Conservation (phyloP, 2,113 vertebrate genomes). For the Cardinalis cardinalis region DNA sequence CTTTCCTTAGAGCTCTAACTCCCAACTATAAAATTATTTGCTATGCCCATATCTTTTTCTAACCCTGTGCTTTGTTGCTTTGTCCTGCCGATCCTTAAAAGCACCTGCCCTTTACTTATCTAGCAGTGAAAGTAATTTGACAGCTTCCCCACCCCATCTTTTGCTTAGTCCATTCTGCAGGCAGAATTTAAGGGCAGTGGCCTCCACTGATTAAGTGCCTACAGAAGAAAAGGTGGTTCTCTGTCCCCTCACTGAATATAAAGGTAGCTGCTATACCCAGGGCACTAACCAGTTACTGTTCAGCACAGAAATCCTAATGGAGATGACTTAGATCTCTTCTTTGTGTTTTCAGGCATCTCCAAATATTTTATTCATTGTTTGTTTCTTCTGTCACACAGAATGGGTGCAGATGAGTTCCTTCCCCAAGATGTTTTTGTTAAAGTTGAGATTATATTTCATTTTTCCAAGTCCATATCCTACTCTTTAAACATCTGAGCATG, state of each 20-base stretch:
- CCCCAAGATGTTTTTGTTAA: fast-evolving
- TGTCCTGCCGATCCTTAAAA: not conserved
- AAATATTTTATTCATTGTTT: not conserved
- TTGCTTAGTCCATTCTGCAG: not conserved
- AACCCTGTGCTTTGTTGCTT: not conserved
- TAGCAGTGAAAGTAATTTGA: not conserved
- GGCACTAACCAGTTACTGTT: not conserved
- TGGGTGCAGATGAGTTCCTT: not conserved
- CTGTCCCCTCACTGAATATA: not conserved
- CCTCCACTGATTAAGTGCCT: not conserved
- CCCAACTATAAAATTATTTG: not conserved
- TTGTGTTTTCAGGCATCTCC: not conserved
- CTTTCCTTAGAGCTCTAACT: not conserved
- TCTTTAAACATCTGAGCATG: not conserved
- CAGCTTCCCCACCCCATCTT: not conserved
- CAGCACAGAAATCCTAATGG: not conserved
- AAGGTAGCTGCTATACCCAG: not conserved
- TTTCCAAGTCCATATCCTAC: not conserved
- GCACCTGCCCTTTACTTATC: not conserved
- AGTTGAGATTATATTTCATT: not conserved
- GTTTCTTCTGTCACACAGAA: not conserved
- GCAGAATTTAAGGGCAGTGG: not conserved
- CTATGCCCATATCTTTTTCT: not conserved
- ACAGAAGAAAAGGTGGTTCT: not conserved
- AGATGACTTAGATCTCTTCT: not conserved